These are phyloP conservation scores for Bothrops jararaca DNA, from an alignment of 2,113 vertebrate species.

Conservation along the genomic window DNA sequence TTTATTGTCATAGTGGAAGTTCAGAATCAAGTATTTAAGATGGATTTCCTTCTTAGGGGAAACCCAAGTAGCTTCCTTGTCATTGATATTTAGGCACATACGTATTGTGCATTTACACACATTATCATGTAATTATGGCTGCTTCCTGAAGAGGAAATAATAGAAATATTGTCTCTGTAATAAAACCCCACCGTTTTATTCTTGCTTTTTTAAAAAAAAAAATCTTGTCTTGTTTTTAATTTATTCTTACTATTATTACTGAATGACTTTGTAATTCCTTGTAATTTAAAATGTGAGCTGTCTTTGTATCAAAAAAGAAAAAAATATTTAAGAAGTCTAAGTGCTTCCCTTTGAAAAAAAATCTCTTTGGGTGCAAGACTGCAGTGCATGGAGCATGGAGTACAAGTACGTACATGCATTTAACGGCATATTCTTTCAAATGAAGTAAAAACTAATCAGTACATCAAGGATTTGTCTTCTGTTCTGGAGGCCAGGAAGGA, in stretches of 20 bases:
- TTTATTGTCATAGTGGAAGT: neutral
- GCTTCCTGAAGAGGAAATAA: neutral
- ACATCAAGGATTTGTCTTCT: neutral
- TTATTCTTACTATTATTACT: neutral
- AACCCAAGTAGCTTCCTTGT: neutral
- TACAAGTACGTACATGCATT: neutral
- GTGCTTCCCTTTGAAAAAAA: neutral
- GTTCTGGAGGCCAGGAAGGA: neutral
- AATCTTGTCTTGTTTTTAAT: neutral
- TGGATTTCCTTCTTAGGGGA: neutral
- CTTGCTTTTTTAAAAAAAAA: neutral
- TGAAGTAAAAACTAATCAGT: neutral
- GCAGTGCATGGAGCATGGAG: neutral
- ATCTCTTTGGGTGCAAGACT: neutral
- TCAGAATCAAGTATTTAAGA: neutral
- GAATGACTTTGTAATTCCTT: neutral
- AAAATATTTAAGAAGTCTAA: neutral
- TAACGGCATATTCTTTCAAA: constrained; percentile 25
- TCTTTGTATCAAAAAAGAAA: neutral
- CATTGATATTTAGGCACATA: neutral
- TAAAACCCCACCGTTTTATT: neutral
- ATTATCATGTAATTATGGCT: neutral
- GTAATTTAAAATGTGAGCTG: neutral
- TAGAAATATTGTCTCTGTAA: neutral
- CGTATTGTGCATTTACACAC: neutral